phyloP scores from a whole-genome alignment of 2,797 vertebrate genomes.

The Coendou prehensilis region DNA sequence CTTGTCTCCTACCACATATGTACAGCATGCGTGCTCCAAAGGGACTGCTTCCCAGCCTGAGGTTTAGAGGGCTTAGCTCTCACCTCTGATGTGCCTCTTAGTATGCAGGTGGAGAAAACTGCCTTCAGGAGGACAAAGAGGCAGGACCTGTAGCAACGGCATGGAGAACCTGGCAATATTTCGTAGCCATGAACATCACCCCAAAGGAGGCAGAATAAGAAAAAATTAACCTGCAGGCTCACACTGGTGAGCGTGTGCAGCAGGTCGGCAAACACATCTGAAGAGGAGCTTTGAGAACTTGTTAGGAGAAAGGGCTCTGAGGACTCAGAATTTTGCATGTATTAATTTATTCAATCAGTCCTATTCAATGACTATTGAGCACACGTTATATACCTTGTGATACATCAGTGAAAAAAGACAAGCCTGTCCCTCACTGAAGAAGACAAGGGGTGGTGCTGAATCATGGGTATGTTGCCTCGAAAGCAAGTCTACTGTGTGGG shows the following conservation, averaged over 20 bases:
- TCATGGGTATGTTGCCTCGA: not conserved
- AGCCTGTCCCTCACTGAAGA: not conserved
- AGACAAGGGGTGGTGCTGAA: too few species aligned
- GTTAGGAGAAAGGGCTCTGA: not conserved
- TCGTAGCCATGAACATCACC: not conserved
- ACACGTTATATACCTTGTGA: not conserved
- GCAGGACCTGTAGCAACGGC: not conserved
- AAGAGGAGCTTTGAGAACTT: not conserved
- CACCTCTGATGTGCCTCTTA: not conserved
- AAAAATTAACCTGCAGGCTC: not conserved
- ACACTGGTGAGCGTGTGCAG: not conserved
- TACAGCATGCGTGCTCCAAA: accelerated
- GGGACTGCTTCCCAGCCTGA: not conserved
- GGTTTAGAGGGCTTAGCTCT: not conserved
- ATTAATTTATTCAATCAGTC: not conserved
- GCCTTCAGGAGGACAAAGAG: not conserved
- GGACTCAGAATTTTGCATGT: not conserved
- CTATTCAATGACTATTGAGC: not conserved
- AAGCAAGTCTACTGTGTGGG: not conserved
- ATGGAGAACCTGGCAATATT: not conserved
- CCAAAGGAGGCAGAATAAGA: not conserved
- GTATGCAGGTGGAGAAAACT: not conserved
- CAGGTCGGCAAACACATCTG: too few species aligned
- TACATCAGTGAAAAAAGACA: not conserved
- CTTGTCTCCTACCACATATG: accelerated